Evolutionary conservation across 2,113 vertebrate species (phyloP), one percentile per base, ranked within the genome.

Genomic region (Centrocercus urophasianus): DNA sequence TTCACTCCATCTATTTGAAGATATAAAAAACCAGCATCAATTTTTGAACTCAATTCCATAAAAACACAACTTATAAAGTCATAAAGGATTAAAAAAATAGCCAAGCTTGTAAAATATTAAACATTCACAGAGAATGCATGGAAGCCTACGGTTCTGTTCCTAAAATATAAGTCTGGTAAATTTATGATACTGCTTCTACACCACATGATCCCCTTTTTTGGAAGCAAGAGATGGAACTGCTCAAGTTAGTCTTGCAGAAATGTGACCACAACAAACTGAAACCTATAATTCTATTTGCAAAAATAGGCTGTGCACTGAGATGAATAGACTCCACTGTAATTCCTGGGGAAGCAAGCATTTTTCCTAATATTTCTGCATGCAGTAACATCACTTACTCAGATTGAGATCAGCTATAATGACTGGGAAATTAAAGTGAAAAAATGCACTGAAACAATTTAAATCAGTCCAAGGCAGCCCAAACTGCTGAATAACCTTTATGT

Each of bases 261-360:
- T 75, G 72, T 80, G 76, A 93, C 79, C 89, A 80, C 75, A 94
- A 88, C 86, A 96, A 95, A 91, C 69, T 67, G 75, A 95, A 86
- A 66, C 34, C 20, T 65, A 10, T 90, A 85, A 93, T 83, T 93
- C 64, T 80, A 42, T 43, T 74, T 67, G 52, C 60, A 95, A 93
- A 95, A 96, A 89, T 57, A 86, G 78, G 25, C 60, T 86, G 34
- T 90, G 81, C 63, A 27, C 79, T 93, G 73, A 88, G 60, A 83
- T 77, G 72, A 88, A 83, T 30, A 47, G 64, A 56, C 38, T 88
- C 83, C 8, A 87, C 38, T 76, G 65, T 50, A 71, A 87, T 74
- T 95, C 85, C 60, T 47, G 61, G 56, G 72, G 72, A 86, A 93
- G 64, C 15, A 89, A 88, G 47, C 1, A 0, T 71, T 95, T 77